Evolutionary conservation across 2,888 invertebrate genomes (phyloP).

Genomic region (Camponotus fellah): DNA sequence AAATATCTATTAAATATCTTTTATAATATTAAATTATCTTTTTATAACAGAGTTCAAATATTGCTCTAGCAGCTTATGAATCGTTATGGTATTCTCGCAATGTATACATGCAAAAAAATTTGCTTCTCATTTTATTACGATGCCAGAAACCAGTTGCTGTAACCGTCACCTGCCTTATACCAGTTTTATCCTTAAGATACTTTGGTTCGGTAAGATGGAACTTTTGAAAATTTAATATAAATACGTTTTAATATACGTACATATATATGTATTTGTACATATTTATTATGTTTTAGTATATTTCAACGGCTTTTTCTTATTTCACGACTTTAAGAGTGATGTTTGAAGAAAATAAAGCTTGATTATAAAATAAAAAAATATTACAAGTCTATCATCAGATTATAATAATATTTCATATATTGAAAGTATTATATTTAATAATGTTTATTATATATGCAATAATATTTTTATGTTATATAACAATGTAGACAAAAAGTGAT

Average conservation of each 20-base stretch:
- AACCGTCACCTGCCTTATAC: constrained; percentile 50
- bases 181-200: constrained; percentile 67
- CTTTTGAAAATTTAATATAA: neutral
- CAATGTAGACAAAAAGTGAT: neutral
- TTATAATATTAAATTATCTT: neutral
- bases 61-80: constrained; percentile 22
- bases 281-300: neutral
- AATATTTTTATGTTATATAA: neutral
- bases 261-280: neutral
- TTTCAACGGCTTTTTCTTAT: constrained; percentile 7
- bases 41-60: constrained; percentile 36
- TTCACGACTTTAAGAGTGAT: neutral
- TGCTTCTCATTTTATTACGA: constrained; percentile 42
- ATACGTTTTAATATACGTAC: neutral
- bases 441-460: neutral
- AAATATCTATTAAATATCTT: no score
- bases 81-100: constrained; percentile 49
- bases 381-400: neutral
- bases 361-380: neutral
- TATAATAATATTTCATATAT: neutral
- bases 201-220: constrained; percentile 61
- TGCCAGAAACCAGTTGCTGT: constrained; percentile 54
- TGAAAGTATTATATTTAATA: neutral
- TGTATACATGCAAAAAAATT: constrained; percentile 18
- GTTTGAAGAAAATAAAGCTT: neutral